A percentile compares a stretch with the other conserved stretches of the same genome.
Evolutionary conservation across 2,888 invertebrate species (phyloP).

Genomic region (Erannis defoliaria): DNA sequence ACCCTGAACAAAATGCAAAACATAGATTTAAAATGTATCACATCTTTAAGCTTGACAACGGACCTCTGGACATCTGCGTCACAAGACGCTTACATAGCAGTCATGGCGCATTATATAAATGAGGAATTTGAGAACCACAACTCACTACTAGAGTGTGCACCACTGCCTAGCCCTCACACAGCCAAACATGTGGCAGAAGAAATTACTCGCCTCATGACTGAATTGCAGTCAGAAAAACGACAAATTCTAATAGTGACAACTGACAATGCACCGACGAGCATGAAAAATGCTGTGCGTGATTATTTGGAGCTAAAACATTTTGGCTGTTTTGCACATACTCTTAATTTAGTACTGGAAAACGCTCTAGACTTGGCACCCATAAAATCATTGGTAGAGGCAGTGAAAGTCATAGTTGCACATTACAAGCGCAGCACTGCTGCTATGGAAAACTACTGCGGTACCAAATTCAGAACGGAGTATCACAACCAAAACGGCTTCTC

Average conservation of each 20-base stretch:
- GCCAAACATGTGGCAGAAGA: conserved; percentile 44
- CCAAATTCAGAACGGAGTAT: conserved; percentile 41
- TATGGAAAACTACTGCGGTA: conserved; percentile 43
- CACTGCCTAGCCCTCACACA: conserved; percentile 39
- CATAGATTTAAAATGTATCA: conserved; percentile 16
- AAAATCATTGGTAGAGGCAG: conserved; percentile 34
- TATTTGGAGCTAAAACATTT: conserved; percentile 46
- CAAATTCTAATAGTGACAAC: conserved; percentile 34
- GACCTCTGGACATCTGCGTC: conserved; percentile 51
- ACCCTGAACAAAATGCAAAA: conserved; percentile 7
- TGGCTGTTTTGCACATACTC: conserved; percentile 46
- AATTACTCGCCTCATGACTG: conserved; percentile 7
- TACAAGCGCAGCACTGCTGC: conserved; percentile 42
- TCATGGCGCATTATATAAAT: conserved; percentile 50
- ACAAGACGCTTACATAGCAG: conserved; percentile 34
- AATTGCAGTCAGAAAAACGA: conserved; percentile 5
- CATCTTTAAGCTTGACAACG: conserved; percentile 44
- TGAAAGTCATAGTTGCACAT: conserved; percentile 41
- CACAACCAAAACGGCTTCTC: conserved; percentile 41
- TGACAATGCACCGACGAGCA: conserved; percentile 53
- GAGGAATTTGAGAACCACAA: conserved; percentile 41
- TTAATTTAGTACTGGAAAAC: conserved; percentile 43
- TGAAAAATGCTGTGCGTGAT: conserved; percentile 44
- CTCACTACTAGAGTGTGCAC: conserved; percentile 30
- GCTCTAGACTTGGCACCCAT: conserved; percentile 26